Base-by-base conservation (phyloP, 1,140 invertebrate species). In the Drosophila sechellia region DNA sequence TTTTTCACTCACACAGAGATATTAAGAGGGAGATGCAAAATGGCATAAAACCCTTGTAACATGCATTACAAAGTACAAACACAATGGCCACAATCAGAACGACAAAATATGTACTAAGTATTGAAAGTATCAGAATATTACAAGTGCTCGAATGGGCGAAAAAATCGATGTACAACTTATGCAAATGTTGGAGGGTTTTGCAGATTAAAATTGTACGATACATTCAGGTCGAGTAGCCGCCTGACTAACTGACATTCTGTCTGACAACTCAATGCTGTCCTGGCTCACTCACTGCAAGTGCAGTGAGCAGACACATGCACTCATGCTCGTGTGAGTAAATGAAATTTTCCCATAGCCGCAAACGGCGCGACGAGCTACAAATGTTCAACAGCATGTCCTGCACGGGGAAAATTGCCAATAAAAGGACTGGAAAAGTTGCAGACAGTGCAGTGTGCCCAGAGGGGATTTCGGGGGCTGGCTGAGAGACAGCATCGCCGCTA, bases 131-230 rank as follows among this genome's bases (percentile, higher is more conserved):
- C 48, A 56, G 48, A 22, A 78, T 59, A 70, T 59, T 43, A 34
- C 15, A 35, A 35, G 43, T 12, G 50, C 17, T 25, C 54, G 59
- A 69, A 68, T 61, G 40, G 54, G 34, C 48, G 37, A 64, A 54
- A 42, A 69, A 77, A 77, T 81, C 83, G 52, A 86, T 81, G 49
- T 50, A 56, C 49, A 87, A 78, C 83, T 83, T 87, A 86, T 86
- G 78, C 57, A 72, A 79, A 87, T 87, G 61, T 59, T 81, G 70
- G 72, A 87, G 81, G 70, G 77, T 81, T 86, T 81, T 86, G 61
- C 83, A 86, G 81, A 86, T 86, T 86, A 86, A 76, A 86, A 86
- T 79, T 86, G 70, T 79, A 86, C 20, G 20, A 22, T 22, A 22
- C 74, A 86, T 81, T 87, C 78, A 86, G 81, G 83, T 86, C 83